A percentile compares a stretch with the other conserved stretches of the same genome.
phyloP scores from a whole-genome alignment of 2,113 vertebrate species.

The Ageneiosus marmoratus region DNA sequence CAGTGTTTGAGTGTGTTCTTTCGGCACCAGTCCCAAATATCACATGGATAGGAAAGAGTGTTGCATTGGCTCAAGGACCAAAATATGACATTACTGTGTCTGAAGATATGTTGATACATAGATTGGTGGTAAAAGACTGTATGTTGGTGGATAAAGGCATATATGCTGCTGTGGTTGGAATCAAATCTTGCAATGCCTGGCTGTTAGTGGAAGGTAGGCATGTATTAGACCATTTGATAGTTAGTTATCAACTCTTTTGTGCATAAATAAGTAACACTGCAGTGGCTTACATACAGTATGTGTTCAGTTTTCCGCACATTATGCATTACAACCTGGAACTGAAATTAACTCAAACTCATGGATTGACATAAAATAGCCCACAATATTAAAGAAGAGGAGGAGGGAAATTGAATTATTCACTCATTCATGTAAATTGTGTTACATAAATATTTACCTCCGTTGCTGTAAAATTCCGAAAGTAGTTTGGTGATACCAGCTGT shows the following conservation, averaged over 20 bases:
- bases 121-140: constrained; percentile 74
- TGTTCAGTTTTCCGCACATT: background rate
- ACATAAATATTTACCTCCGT: background rate
- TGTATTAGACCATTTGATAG: background rate
- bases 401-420: background rate
- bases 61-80: constrained; percentile 64
- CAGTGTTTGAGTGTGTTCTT: constrained; percentile 76
- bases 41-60: constrained; percentile 77
- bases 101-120: constrained; percentile 81
- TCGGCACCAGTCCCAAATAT: constrained; percentile 71
- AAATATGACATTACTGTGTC: constrained; percentile 77
- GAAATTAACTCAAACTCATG: background rate
- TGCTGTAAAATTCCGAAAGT: background rate
- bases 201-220: constrained; percentile 83
- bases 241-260: background rate
- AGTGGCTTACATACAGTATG: background rate
- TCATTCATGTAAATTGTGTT: background rate
- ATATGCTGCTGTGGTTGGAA: constrained; percentile 75
- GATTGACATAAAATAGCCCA: background rate
- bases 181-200: constrained; percentile 80
- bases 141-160: constrained; percentile 78
- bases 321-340: background rate
- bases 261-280: background rate
- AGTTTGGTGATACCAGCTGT: background rate
- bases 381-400: background rate